Conservation (phyloP, 1,140 invertebrate genomes). For the Trachelipus rathkii region DNA sequence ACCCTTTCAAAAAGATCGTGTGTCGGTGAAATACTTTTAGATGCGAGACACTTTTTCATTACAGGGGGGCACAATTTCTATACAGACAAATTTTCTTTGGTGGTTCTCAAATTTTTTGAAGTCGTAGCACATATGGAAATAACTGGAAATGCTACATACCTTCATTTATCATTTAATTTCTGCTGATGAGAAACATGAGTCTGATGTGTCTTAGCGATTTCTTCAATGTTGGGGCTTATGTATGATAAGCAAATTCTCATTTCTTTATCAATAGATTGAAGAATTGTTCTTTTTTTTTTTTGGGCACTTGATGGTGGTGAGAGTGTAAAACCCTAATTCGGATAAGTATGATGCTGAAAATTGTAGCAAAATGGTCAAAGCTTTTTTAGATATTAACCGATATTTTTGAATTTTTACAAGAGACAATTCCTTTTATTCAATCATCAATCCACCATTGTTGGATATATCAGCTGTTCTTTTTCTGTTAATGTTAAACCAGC, state of each 20-base stretch:
- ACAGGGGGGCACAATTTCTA: too few species aligned
- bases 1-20: too few species aligned
- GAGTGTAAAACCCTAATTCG: background rate
- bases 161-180: background rate
- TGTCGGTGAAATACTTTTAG: too few species aligned
- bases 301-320: background rate
- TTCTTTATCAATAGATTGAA: background rate
- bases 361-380: background rate
- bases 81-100: too few species aligned
- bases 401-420: background rate
- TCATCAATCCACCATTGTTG: background rate
- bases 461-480: background rate
- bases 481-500: background rate
- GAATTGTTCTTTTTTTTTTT: too few species aligned
- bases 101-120: too few species aligned
- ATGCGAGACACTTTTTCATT: too few species aligned
- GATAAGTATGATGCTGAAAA: background rate
- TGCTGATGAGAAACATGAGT: background rate
- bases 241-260: background rate
- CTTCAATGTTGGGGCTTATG: background rate
- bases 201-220: conserved; percentile 1
- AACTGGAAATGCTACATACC: too few species aligned
- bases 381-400: conserved; percentile 8
- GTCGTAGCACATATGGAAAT: too few species aligned
- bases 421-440: background rate